Evolutionary conservation across 2,113 vertebrate genomes (phyloP).

Genomic region (Psephotus haematonotus): DNA sequence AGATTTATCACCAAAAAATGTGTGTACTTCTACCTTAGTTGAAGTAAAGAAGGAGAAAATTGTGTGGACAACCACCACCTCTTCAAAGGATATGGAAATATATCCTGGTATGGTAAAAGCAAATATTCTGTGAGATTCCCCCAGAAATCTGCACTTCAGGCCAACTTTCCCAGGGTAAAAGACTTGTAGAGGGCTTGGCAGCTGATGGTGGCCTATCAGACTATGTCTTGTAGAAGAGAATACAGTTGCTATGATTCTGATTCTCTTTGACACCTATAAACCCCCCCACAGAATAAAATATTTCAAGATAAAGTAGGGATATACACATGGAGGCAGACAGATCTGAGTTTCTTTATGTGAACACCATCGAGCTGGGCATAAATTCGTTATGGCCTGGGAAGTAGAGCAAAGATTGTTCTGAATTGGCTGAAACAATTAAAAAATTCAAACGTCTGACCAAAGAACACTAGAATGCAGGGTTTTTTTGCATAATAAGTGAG

Average conservation of each 20-base stretch:
- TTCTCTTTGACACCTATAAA: background rate
- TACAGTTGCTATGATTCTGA: background rate
- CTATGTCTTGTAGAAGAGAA: background rate
- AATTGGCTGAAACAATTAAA: background rate
- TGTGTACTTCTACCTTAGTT: background rate
- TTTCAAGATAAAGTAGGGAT: background rate
- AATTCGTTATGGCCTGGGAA: background rate
- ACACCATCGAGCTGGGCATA: background rate
- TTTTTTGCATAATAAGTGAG: background rate
- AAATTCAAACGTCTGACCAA: background rate
- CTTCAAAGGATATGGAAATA: background rate
- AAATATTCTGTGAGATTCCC: background rate
- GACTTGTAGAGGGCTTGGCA: background rate
- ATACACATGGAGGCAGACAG: background rate
- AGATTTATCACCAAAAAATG: background rate
- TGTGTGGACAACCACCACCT: background rate
- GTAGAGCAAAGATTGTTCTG: background rate
- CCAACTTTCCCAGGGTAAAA: background rate
- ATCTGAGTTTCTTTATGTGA: background rate
- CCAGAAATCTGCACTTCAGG: background rate
- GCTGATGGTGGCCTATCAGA: background rate
- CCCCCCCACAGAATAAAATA: background rate
- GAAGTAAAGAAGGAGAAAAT: background rate
- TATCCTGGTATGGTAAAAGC: background rate
- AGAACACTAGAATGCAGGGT: background rate